A percentile compares a stretch with the other conserved stretches of the same genome.
phyloP scores from a whole-genome alignment of 2,113 vertebrate species.

The Engraulis encrasicolus region DNA sequence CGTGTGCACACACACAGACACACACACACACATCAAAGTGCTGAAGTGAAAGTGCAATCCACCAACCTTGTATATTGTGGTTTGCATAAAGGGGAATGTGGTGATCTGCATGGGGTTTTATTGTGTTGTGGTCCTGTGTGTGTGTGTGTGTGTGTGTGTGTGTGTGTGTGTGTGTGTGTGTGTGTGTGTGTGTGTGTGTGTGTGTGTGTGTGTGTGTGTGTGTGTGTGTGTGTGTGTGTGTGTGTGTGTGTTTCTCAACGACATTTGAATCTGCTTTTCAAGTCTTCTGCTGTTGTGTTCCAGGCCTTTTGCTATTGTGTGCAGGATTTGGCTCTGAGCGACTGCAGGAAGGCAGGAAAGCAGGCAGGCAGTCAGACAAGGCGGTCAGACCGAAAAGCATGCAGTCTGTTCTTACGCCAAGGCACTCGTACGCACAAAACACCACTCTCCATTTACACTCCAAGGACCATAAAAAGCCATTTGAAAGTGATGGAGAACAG shows the following conservation, averaged over 20 bases:
- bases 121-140: constrained; percentile 13
- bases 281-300: no score
- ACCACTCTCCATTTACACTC: constrained; percentile 42
- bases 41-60: background rate
- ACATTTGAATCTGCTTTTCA: no score
- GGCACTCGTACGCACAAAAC: constrained; percentile 24
- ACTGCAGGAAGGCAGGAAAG: background rate
- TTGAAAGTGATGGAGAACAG: constrained; percentile 52
- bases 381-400: background rate
- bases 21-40: constrained; percentile 5
- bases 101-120: background rate
- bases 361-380: constrained; percentile 7
- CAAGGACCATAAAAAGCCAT: constrained; percentile 57
- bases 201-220: no score
- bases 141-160: no score
- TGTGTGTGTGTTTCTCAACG: no score
- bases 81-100: background rate
- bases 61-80: background rate
- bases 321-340: constrained; percentile 11
- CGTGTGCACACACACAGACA: no score
- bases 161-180: no score
- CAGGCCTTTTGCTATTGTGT: background rate
- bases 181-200: no score
- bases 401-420: constrained; percentile 1
- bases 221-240: no score